Evolutionary conservation across 2,888 invertebrate species (phyloP).

Genomic region (Patella pellucida): DNA sequence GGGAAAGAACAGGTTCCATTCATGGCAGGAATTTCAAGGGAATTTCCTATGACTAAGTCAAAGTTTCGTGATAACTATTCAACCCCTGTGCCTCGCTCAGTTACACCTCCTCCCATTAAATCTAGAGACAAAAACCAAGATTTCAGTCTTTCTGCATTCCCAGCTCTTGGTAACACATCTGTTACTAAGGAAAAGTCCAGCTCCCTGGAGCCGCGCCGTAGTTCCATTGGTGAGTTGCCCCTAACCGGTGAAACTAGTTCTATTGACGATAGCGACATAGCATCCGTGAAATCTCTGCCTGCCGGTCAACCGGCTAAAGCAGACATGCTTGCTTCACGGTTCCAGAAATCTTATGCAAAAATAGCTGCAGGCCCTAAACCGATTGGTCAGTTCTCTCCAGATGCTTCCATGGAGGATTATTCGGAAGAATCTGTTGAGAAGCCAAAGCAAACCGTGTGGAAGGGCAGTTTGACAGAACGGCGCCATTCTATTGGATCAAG

Average conservation of each 20-base stretch:
- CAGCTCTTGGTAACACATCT: conserved; percentile 45
- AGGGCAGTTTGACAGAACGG: conserved; percentile 58
- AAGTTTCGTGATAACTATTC: neutral
- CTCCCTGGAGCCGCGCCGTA: conserved; percentile 49
- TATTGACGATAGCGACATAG: conserved; percentile 63
- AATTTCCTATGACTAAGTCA: conserved; percentile 11
- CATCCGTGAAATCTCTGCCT: conserved; percentile 65
- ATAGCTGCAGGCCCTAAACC: conserved; percentile 57
- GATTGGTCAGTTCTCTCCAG: conserved; percentile 10
- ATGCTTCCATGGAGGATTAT: neutral
- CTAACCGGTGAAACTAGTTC: conserved; percentile 38
- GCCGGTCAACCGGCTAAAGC: conserved; percentile 43
- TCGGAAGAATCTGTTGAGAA: conserved; percentile 28
- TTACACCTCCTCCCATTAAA: conserved; percentile 9
- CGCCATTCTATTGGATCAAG: conserved; percentile 63
- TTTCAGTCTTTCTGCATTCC: conserved; percentile 64
- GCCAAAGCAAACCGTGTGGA: conserved; percentile 56
- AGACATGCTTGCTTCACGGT: conserved; percentile 35
- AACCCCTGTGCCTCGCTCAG: conserved; percentile 14
- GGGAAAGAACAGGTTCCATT: neutral
- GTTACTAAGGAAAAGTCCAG: conserved; percentile 38
- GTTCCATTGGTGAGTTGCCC: conserved; percentile 59
- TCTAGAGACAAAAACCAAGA: conserved; percentile 41
- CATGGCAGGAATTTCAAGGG: conserved; percentile 16
- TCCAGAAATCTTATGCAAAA: conserved; percentile 61